Conservation (phyloP, 2,888 invertebrate genomes). For the Mayetiola destructor region DNA sequence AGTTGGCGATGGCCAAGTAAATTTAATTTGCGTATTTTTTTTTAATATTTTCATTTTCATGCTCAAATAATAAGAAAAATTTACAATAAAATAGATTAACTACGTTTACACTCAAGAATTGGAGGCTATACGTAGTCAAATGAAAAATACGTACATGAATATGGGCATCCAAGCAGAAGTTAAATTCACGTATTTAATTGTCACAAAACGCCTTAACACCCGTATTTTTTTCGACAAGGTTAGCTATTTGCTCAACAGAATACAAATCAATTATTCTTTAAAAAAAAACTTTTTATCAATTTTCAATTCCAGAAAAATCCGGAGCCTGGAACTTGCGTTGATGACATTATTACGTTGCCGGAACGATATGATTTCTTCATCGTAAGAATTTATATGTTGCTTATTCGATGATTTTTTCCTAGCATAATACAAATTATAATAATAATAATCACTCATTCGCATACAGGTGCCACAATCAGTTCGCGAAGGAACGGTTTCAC, state of each 20-base stretch:
- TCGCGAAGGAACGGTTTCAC: constrained; percentile 77
- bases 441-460: not conserved
- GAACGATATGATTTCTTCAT: constrained; percentile 28
- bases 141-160: constrained; percentile 21
- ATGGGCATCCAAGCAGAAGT: constrained; percentile 28
- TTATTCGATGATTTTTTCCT: not conserved
- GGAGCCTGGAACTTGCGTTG: constrained; percentile 73
- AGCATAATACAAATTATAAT: not conserved
- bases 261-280: constrained; percentile 66
- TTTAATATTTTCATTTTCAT: too few relatives aligned
- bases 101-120: too few relatives aligned
- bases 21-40: constrained; percentile 34
- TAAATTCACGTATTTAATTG: constrained; percentile 62
- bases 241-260: constrained; percentile 78
- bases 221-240: constrained; percentile 51
- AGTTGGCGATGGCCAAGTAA: constrained; percentile 75
- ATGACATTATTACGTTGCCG: constrained; percentile 69
- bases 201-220: constrained; percentile 79
- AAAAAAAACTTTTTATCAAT: constrained; percentile 30
- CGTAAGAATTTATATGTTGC: not conserved
- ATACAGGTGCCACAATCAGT: constrained; percentile 54
- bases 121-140: too few relatives aligned
- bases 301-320: constrained; percentile 60
- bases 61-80: too few relatives aligned
- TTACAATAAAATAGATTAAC: too few relatives aligned